phyloP scores from a whole-genome alignment of 2,113 vertebrate genomes.

The zebrafish (Danio rerio) region DNA sequence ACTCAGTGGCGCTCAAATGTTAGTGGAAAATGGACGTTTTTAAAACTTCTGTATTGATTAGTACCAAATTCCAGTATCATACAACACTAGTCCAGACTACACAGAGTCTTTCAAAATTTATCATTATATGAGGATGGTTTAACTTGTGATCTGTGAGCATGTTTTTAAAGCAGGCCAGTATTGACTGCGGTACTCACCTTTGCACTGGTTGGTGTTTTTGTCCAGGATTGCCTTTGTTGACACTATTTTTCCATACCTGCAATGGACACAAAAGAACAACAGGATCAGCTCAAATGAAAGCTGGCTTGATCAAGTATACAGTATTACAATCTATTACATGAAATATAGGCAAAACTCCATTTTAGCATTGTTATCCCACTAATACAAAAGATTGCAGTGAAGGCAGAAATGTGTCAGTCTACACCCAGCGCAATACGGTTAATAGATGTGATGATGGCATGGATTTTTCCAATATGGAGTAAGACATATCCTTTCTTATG shows the following conservation, averaged over 20 bases:
- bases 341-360: background rate
- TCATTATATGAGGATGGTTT: constrained; percentile 9
- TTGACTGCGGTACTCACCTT: constrained; percentile 81
- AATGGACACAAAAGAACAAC: constrained; percentile 56
- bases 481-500: too few species aligned
- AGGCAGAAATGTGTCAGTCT: too few species aligned
- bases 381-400: too few species aligned
- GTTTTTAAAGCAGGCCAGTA: constrained; percentile 5
- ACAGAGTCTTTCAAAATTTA: background rate
- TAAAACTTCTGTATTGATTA: too few species aligned
- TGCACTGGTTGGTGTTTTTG: constrained; percentile 99
- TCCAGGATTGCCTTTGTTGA: constrained; percentile 99
- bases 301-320: background rate
- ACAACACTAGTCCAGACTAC: background rate
- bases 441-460: too few species aligned
- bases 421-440: too few species aligned
- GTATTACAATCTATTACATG: background rate
- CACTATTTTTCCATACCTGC: constrained; percentile 97
- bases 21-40: too few species aligned
- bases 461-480: too few species aligned
- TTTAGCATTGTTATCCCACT: too few species aligned
- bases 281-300: constrained; percentile 33
- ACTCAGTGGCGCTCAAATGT: too few species aligned
- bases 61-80: too few species aligned
- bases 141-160: background rate